Percentiles rank a stretch among this genome's conserved stretches.
These are phyloP conservation scores for Osedax frankpressi DNA, from an alignment of 2,888 invertebrate genomes.

Conservation along the genomic window DNA sequence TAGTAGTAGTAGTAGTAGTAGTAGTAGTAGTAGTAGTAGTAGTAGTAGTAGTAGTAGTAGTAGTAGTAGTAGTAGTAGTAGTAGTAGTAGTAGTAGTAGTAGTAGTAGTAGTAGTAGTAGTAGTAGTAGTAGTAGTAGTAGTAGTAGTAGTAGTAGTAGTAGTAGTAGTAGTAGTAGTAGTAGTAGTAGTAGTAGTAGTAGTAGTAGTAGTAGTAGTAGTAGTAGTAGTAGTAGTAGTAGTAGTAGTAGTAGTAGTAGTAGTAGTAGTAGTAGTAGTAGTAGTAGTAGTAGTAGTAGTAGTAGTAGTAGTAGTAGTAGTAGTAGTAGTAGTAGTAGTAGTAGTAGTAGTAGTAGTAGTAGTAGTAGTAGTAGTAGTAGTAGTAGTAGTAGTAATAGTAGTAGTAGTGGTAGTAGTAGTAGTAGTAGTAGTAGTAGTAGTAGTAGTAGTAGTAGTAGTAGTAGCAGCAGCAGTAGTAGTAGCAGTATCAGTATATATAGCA, in stretches of 20 bases:
- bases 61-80: not conserved
- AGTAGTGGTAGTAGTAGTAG: not conserved
- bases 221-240: not conserved
- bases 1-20: not conserved
- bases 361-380: not conserved
- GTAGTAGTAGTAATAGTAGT: not conserved
- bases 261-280: not conserved
- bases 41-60: not conserved
- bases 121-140: not conserved
- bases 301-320: not conserved
- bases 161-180: not conserved
- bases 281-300: not conserved
- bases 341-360: not conserved
- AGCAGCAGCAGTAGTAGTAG: not conserved
- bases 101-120: not conserved
- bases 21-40: not conserved
- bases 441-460: not conserved
- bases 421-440: not conserved
- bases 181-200: not conserved
- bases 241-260: not conserved
- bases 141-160: not conserved
- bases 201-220: not conserved
- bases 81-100: not conserved
- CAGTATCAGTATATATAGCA: not conserved
- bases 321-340: not conserved